Base-by-base conservation (phyloP, 2,888 invertebrate genomes). In the Plagiodera versicolora region DNA sequence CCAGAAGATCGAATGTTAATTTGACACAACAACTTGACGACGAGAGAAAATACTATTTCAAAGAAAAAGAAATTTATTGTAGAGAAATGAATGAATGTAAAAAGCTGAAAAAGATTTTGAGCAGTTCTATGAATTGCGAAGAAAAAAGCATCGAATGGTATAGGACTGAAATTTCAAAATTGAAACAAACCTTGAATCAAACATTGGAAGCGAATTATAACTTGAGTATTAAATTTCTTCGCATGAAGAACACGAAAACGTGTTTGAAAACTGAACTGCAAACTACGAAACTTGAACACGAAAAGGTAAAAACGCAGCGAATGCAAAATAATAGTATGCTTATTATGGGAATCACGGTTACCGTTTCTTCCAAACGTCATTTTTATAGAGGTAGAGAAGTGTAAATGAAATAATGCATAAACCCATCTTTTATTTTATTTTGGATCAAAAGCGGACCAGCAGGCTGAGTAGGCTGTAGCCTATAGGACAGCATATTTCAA, bases 11-110 rank as follows among this genome's bases (percentile, higher is more conserved):
- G 6, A 83, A 81, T 61, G 77, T 77, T 65, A 82, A 78, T 69
- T 70, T 85, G 60, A 79, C 81, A 65, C 82, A 84, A 75, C 84
- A 85, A 74, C 73, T 85, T 64, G 80, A 82, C 63, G 83, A 85
- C 65, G 85, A 85, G 75, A 79, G 84, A 71, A 80, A 79, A 60
- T 83, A 82, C 70, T 83, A 84, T 72, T 82, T 80, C 64, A 81
- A 82, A 69, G 84, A 85, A 72, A 85, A 85, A 68, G 82, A 84
- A 66, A 77, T 80, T 60, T 83, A 83, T 60, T 79, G 82, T 60
- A 78, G 82, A 50, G 84, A 85, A 74, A 80, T 80, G 78, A 81
- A 79, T 66, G 78, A 75, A 58, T 77, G 70, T 56, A 78, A 79
- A 59, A 75, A 76, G 66, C 64, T 77, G 35, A 77, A 74, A 61